These are phyloP conservation scores for Amniataba percoides DNA, from an alignment of 2,797 vertebrate genomes.

Conservation along the genomic window DNA sequence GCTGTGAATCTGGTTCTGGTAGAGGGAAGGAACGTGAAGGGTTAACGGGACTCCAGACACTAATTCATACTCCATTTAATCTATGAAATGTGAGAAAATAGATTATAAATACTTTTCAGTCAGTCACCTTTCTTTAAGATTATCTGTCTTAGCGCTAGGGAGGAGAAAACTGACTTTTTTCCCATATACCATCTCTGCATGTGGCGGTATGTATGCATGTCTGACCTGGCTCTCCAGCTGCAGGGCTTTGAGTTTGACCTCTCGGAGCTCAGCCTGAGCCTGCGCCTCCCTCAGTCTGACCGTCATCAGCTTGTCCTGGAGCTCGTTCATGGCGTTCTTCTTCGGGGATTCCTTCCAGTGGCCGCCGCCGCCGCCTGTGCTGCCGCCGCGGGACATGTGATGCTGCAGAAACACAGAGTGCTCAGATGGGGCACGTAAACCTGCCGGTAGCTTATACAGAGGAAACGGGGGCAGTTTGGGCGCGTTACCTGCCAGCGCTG, in stretches of 20 bases:
- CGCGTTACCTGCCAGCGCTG: conserved; percentile 93
- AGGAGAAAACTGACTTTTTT: neutral
- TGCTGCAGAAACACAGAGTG: conserved; percentile 72
- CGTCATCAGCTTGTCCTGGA: conserved; percentile 95
- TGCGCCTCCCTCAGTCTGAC: conserved; percentile 92
- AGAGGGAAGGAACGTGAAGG: no score
- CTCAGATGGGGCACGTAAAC: neutral
- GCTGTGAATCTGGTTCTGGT: conserved; percentile 92
- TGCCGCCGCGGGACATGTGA: conserved; percentile 88
- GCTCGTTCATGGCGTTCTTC: conserved; percentile 91
- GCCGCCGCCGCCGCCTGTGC: conserved; percentile 85
- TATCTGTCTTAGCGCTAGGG: neutral
- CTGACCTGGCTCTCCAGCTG: conserved; percentile 95
- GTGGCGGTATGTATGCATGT: neutral
- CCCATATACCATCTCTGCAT: no score
- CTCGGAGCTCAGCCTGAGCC: conserved; percentile 91
- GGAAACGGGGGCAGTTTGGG: conserved; percentile 2
- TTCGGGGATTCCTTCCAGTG: conserved; percentile 97
- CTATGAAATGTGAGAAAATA: neutral
- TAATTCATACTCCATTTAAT: neutral
- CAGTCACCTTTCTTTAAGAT: neutral
- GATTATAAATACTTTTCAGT: no score
- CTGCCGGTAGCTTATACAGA: neutral
- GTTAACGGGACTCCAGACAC: neutral
- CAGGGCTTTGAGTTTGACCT: conserved; percentile 91